These are phyloP conservation scores for Lagorchestes hirsutus DNA, from an alignment of 2,797 vertebrate species.

Conservation along the genomic window DNA sequence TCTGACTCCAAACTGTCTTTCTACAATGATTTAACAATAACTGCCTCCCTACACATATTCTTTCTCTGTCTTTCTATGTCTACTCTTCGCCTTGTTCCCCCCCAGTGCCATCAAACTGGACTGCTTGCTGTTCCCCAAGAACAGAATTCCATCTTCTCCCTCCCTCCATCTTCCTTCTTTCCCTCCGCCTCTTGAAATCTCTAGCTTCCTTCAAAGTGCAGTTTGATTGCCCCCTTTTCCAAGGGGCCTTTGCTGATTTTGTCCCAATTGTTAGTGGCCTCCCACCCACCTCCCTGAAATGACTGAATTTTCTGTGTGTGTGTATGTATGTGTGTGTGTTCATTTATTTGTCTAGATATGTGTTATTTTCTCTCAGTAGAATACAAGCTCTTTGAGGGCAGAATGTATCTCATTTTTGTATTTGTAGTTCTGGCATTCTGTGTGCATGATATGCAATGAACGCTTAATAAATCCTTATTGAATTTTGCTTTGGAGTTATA, in stretches of 20 bases:
- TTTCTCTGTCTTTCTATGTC: background rate
- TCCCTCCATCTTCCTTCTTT: background rate
- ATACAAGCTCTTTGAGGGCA: background rate
- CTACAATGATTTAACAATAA: background rate
- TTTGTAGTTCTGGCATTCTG: background rate
- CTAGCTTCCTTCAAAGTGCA: background rate
- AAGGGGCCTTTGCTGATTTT: background rate
- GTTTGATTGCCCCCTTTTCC: background rate
- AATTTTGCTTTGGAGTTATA: background rate
- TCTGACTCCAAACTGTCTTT: background rate
- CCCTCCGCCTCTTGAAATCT: background rate
- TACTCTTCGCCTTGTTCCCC: rapidly evolving
- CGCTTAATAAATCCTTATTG: background rate
- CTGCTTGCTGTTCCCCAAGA: background rate
- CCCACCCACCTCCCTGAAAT: background rate
- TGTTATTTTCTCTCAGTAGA: background rate
- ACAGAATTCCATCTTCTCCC: background rate
- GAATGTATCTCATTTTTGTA: background rate
- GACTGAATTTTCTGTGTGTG: background rate
- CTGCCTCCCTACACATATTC: background rate
- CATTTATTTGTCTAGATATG: background rate
- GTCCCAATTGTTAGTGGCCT: background rate
- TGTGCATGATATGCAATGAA: background rate
- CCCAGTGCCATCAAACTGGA: background rate
- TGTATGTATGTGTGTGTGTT: background rate